Conservation (phyloP, 2,113 vertebrate genomes). For the Amphiprion ocellaris region DNA sequence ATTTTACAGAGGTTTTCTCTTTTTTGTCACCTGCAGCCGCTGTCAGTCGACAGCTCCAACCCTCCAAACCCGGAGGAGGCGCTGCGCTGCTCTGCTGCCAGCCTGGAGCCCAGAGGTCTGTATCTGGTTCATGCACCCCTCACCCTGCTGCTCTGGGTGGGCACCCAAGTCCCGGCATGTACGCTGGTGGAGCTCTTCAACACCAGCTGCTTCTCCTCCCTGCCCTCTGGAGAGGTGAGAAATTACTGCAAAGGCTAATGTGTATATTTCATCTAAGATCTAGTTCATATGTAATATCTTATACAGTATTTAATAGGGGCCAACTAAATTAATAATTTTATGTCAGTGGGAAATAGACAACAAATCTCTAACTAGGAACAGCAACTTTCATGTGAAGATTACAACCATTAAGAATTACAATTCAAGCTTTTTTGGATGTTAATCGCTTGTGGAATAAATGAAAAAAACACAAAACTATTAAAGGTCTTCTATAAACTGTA, state of each 20-base stretch:
- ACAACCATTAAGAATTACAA: background rate
- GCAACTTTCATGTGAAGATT: background rate
- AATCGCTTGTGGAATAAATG: too few species aligned
- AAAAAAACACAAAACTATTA: too few species aligned
- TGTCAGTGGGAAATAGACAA: background rate
- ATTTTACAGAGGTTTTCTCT: background rate
- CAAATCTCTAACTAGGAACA: too few species aligned
- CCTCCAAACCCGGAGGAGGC: background rate
- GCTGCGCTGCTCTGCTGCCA: conserved; percentile 76
- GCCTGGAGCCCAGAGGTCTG: conserved; percentile 74
- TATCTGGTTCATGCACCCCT: conserved; percentile 80
- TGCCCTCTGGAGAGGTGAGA: conserved; percentile 84
- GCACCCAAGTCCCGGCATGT: conserved; percentile 65
- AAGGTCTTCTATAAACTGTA: too few species aligned
- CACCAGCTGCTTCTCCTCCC: conserved; percentile 75
- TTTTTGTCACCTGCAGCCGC: conserved; percentile 51
- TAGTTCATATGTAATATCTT: too few species aligned
- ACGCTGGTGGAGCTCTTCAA: conserved; percentile 80
- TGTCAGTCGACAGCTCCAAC: conserved; percentile 6
- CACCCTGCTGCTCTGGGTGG: conserved; percentile 85
- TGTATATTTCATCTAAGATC: too few species aligned
- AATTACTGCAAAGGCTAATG: background rate
- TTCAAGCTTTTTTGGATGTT: background rate
- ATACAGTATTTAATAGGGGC: too few species aligned
- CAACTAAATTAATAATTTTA: background rate